These are phyloP conservation scores for Drymonia ruficornis DNA, from an alignment of 2,888 invertebrate species.

Conservation along the genomic window DNA sequence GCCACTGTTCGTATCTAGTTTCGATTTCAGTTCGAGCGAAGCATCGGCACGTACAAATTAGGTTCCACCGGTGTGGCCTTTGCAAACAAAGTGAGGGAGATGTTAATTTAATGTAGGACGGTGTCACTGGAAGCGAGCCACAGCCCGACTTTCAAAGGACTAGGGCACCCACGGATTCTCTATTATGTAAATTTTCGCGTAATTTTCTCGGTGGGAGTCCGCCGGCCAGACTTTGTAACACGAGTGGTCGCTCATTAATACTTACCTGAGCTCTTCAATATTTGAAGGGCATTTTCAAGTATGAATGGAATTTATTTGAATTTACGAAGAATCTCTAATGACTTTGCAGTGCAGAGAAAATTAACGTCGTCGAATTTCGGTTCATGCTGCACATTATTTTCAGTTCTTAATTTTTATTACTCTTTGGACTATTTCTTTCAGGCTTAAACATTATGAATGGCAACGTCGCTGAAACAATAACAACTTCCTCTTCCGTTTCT, in stretches of 20 bases:
- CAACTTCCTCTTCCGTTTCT: slow-evolving; percentile 1
- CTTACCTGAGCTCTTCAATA: slow-evolving; percentile 65
- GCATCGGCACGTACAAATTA: slow-evolving; percentile 59
- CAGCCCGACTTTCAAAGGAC: slow-evolving; percentile 78
- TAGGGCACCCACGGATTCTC: slow-evolving; percentile 79
- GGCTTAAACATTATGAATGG: too few relatives aligned
- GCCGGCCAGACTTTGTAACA: slow-evolving; percentile 77
- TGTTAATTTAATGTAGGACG: slow-evolving; percentile 81
- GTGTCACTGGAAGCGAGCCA: slow-evolving; percentile 74
- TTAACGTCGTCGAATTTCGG: background rate
- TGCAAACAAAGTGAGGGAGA: slow-evolving; percentile 77
- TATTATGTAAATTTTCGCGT: slow-evolving; percentile 83
- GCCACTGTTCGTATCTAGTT: background rate
- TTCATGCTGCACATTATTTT: too few relatives aligned
- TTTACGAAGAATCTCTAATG: slow-evolving; percentile 9
- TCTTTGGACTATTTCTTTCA: too few relatives aligned
- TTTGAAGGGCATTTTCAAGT: slow-evolving; percentile 52
- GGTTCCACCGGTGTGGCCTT: slow-evolving; percentile 60
- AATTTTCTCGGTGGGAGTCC: slow-evolving; percentile 75
- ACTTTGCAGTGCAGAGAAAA: too few relatives aligned
- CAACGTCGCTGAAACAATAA: background rate
- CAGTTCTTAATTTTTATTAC: too few relatives aligned
- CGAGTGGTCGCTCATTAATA: slow-evolving; percentile 75
- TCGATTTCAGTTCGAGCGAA: slow-evolving; percentile 12
- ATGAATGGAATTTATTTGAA: slow-evolving; percentile 24